Base-by-base conservation (phyloP, 2,797 vertebrate genomes). In the Cuculus canorus region DNA sequence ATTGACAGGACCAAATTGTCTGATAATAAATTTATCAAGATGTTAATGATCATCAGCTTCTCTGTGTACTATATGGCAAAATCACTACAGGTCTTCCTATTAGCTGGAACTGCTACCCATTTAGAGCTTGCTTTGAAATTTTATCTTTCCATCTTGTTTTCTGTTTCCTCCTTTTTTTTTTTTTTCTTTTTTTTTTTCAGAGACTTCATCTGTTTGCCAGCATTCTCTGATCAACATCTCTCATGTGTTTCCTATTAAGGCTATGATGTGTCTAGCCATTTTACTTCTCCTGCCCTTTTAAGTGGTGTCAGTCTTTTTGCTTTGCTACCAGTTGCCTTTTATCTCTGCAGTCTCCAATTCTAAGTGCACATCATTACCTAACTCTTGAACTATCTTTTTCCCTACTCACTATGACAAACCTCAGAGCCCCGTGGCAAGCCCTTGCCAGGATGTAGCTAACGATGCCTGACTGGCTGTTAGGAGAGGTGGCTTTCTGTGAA, bases 101-200 rank as follows among this genome's bases (percentile, higher is more conserved):
- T 96, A 95, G 86, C 17, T 68, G 75, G 96, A 94, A 70, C 93
- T 92, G 94, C 93, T 96, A 73, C 81, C 95, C 96, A 96, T 96
- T 97, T 94, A 94, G 90, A 41, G 13, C 14, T 93, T 93, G 91
- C 98, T 98, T 97, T 97, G 98, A 98, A 98, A 98, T 98, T 97
- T 98, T 98, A 98, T 98, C 98, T 98, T 96, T 96, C 89, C 95
- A 97, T 97, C 97, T 96, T 98, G 97, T 98, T 97, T 97, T 90
- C 97, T 91, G 97, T 92, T 97, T 98, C 97, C 97, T 98, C 97
- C n/a, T 93, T 59, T 83, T 93, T 96, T 60, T 60, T 76, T 85
- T 80, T 73, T 53, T 45, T 69, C 59, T 37, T 64, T 73, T 86
- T 83, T 73, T 52, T 48, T 64, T 73, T 37, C 71, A 80, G 93